These are phyloP conservation scores for Heliocidaris tuberculata DNA, from an alignment of 35 echinoderm and acorn worm species.

Conservation along the genomic window DNA sequence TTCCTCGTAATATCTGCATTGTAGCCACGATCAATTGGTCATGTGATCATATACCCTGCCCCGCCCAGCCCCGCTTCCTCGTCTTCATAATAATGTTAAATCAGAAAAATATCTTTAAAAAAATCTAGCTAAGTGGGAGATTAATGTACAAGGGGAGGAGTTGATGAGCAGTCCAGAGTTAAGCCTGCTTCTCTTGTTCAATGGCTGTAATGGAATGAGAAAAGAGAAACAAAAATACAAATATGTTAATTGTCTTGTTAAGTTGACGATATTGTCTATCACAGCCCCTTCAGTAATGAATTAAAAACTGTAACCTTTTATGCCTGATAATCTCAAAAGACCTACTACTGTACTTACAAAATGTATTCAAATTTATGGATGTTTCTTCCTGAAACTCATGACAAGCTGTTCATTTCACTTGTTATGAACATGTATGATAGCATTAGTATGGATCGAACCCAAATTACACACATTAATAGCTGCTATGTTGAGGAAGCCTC, in stretches of 20 bases:
- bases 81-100: constrained; percentile 41
- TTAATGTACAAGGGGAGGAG: constrained; percentile 40
- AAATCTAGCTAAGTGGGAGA: not conserved
- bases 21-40: not conserved
- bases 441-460: no score
- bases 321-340: no score
- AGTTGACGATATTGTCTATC: no score
- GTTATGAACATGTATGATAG: no score
- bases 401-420: no score
- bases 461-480: no score
- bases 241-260: not conserved
- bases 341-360: no score
- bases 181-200: constrained; percentile 57
- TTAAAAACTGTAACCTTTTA: no score
- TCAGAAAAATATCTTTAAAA: constrained; percentile 39
- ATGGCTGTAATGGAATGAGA: constrained; percentile 54
- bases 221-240: not conserved
- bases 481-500: no score
- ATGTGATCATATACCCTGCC: not conserved
- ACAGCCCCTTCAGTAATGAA: no score
- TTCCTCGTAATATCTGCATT: not conserved
- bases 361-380: no score
- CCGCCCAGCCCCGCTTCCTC: not conserved
- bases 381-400: no score
- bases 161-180: not conserved